Conservation (phyloP, 2,888 invertebrate species). For the Amiota mariae region DNA sequence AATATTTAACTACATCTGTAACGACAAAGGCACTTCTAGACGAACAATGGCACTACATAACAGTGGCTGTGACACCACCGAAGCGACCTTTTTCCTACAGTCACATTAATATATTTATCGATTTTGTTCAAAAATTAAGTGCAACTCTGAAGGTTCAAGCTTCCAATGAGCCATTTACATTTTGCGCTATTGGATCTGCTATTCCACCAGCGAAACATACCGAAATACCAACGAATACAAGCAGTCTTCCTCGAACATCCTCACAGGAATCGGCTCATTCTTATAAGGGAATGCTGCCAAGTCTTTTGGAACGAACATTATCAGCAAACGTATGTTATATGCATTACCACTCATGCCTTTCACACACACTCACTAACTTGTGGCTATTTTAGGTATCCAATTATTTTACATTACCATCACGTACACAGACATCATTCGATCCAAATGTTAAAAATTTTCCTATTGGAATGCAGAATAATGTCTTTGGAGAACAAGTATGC, state of each 20-base stretch:
- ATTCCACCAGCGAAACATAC: slow-evolving; percentile 51
- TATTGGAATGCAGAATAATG: slow-evolving; percentile 76
- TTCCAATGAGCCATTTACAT: slow-evolving; percentile 75
- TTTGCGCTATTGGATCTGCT: slow-evolving; percentile 73
- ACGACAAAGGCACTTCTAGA: slow-evolving; percentile 72
- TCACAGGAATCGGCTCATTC: slow-evolving; percentile 64
- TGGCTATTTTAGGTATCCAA: slow-evolving; percentile 71
- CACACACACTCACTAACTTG: not conserved
- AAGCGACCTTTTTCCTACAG: slow-evolving; percentile 78
- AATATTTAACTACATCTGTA: slow-evolving; percentile 76
- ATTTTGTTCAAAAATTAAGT: slow-evolving; percentile 76
- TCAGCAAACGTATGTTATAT: slow-evolving; percentile 71
- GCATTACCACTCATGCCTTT: not conserved
- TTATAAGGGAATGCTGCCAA: slow-evolving; percentile 71
- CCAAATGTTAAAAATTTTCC: slow-evolving; percentile 76
- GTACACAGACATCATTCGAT: slow-evolving; percentile 74
- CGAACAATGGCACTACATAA: slow-evolving; percentile 77
- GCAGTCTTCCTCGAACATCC: slow-evolving; percentile 59
- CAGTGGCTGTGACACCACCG: slow-evolving; percentile 73
- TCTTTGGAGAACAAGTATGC: slow-evolving; percentile 75
- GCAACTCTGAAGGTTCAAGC: slow-evolving; percentile 77
- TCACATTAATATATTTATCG: slow-evolving; percentile 77
- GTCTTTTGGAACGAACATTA: slow-evolving; percentile 71
- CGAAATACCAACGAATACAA: slow-evolving; percentile 42
- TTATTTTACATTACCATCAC: slow-evolving; percentile 74